A percentile compares a stretch with the other conserved stretches of the same genome.
Conservation (phyloP, 1,140 invertebrate genomes). For the Caenorhabditis inopinata region DNA sequence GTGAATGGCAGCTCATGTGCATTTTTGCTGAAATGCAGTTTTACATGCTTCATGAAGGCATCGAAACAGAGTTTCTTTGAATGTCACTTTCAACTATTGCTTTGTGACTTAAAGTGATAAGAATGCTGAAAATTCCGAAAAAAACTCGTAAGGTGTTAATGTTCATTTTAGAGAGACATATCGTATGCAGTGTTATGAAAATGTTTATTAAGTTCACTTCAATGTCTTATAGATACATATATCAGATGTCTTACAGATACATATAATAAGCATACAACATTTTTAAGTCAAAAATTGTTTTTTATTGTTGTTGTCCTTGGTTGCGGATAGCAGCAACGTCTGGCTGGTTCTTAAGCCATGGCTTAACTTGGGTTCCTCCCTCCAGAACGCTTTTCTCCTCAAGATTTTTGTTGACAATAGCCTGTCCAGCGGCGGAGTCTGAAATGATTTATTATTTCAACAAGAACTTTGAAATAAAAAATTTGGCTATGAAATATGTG, state of each 20-base stretch:
- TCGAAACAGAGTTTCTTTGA: too few species aligned
- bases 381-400: constrained; percentile 32
- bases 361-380: constrained; percentile 32
- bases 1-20: too few species aligned
- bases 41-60: too few species aligned
- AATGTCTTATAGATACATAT: not conserved
- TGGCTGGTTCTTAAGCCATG: constrained; percentile 36
- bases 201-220: not conserved
- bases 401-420: not conserved
- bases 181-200: not conserved
- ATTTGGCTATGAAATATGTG: not conserved
- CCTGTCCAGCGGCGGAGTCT: constrained; percentile 1
- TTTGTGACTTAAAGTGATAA: too few species aligned
- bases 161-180: too few species aligned
- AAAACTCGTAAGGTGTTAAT: too few species aligned
- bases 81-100: too few species aligned
- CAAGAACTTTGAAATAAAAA: not conserved
- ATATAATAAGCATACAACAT: too few species aligned
- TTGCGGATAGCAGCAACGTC: constrained; percentile 5
- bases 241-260: not conserved
- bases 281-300: not conserved
- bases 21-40: too few species aligned
- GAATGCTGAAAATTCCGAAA: not conserved
- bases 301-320: not conserved
- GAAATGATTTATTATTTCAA: not conserved